phyloP scores from a whole-genome alignment of 2,113 vertebrate species.

The Zootoca vivipara region DNA sequence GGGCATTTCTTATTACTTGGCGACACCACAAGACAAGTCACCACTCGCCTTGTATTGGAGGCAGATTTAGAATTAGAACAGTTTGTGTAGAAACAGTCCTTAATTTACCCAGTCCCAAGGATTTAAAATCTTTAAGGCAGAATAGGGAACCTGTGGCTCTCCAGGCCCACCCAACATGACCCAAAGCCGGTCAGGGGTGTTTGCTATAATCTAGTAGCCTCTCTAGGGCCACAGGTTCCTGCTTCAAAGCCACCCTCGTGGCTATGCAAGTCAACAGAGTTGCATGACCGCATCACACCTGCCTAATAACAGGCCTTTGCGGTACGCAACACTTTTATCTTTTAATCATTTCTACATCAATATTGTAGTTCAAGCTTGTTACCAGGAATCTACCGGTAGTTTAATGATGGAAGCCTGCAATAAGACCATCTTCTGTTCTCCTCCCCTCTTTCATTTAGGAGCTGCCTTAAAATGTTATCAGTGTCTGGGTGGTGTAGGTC shows the following conservation, averaged over 20 bases:
- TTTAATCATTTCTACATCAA: not conserved
- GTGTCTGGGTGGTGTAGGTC: accelerated
- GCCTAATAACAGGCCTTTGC: not conserved
- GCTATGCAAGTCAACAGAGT: not conserved
- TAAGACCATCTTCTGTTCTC: not conserved
- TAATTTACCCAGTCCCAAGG: no score
- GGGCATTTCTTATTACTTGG: no score
- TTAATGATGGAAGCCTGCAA: not conserved
- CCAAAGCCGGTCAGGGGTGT: no score
- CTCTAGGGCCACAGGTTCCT: not conserved
- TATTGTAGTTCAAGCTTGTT: not conserved
- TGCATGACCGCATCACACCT: not conserved
- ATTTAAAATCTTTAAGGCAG: no score
- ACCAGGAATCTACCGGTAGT: not conserved
- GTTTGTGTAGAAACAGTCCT: no score
- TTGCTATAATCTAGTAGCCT: no score
- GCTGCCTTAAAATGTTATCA: not conserved
- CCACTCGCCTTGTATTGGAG: no score
- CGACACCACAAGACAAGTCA: no score
- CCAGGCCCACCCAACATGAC: no score
- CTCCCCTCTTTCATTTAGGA: not conserved
- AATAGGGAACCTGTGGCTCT: no score
- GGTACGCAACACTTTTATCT: not conserved
- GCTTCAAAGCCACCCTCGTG: not conserved
- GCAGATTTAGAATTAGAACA: no score